A percentile compares a stretch with the other conserved stretches of the same genome.
phyloP scores from a whole-genome alignment of 1,140 invertebrate genomes.

The Panulirus ornatus region DNA sequence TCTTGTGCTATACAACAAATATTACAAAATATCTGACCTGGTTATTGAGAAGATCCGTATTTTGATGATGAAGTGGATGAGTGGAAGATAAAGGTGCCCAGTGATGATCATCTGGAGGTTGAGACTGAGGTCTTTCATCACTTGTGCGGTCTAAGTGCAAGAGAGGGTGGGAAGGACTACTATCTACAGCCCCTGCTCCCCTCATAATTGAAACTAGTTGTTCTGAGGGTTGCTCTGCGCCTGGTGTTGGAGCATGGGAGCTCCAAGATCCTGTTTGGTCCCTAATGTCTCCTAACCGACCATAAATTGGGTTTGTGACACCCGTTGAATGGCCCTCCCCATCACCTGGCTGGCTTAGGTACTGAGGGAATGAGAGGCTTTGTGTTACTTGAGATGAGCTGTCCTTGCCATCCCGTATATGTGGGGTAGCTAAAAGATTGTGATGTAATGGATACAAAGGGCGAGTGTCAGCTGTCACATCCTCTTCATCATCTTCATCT shows the following conservation, averaged over 20 bases:
- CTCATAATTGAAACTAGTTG: slow-evolving; percentile 41
- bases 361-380: slow-evolving; percentile 24
- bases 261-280: slow-evolving; percentile 59
- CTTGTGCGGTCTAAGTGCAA: slow-evolving; percentile 50
- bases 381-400: slow-evolving; percentile 1
- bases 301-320: slow-evolving; percentile 65
- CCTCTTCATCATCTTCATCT: slow-evolving; percentile 55
- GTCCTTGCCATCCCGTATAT: slow-evolving; percentile 32
- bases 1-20: too few relatives aligned
- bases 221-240: slow-evolving; percentile 49
- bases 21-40: slow-evolving; percentile 57
- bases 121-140: slow-evolving; percentile 33
- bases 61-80: slow-evolving; percentile 62
- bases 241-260: slow-evolving; percentile 51
- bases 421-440: slow-evolving; percentile 42
- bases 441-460: slow-evolving; percentile 59
- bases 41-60: slow-evolving; percentile 74
- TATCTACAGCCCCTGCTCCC: slow-evolving; percentile 14
- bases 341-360: slow-evolving; percentile 15
- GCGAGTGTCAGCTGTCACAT: slow-evolving; percentile 20
- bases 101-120: slow-evolving; percentile 60
- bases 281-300: slow-evolving; percentile 51
- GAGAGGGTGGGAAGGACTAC: slow-evolving; percentile 46
- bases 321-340: slow-evolving; percentile 38
- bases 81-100: slow-evolving; percentile 50